A percentile compares a stretch with the other conserved stretches of the same genome.
Evolutionary conservation across 1,140 invertebrate species (phyloP).

Genomic region (Popillia japonica): DNA sequence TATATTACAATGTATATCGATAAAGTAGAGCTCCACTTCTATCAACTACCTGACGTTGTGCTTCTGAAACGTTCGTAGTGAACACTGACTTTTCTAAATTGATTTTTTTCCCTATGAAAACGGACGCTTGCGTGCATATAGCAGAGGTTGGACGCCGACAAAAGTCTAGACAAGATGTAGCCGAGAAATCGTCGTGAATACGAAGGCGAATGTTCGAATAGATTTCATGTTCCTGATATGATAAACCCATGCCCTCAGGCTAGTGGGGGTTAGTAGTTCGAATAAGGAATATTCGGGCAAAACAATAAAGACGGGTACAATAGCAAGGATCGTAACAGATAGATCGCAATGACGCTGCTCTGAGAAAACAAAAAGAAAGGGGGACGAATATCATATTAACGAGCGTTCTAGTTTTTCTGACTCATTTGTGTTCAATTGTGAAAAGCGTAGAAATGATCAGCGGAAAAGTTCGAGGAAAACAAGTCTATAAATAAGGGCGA

Average conservation of each 20-base stretch:
- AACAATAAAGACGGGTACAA: not conserved
- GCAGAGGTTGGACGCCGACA: not conserved
- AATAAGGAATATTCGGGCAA: not conserved
- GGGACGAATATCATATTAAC: not conserved
- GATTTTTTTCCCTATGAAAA: not conserved
- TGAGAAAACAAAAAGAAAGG: not conserved
- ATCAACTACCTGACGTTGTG: not conserved
- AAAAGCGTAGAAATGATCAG: not conserved
- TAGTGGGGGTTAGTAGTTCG: not conserved
- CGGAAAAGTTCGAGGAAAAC: not conserved
- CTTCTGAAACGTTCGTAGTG: not conserved
- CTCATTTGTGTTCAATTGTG: conserved; percentile 23
- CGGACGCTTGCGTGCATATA: not conserved
- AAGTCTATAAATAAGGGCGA: conserved; percentile 8
- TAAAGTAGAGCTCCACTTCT: not conserved
- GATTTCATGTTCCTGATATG: conserved; percentile 19
- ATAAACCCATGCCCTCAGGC: not conserved
- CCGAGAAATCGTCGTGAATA: not conserved
- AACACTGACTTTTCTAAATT: conserved; percentile 1
- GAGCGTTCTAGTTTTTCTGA: not conserved
- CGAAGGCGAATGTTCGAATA: not conserved
- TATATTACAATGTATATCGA: not conserved
- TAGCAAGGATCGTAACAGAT: not conserved
- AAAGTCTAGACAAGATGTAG: conserved; percentile 33
- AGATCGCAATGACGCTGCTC: not conserved